Evolutionary conservation across 2,888 invertebrate genomes (phyloP).

Genomic region (Dynastes grantii): DNA sequence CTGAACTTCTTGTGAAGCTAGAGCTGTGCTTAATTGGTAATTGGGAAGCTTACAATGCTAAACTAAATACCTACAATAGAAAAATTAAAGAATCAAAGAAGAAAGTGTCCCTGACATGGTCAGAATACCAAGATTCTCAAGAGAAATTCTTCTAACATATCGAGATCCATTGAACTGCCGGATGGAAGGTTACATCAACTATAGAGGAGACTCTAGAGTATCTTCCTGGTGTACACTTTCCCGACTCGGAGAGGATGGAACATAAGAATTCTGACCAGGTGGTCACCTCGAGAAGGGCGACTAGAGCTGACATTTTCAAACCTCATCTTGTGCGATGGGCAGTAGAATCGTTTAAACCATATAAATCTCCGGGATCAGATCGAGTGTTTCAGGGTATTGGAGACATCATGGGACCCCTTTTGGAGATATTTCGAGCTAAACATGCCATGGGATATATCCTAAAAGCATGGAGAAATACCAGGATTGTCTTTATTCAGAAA

Average conservation of each 20-base stretch:
- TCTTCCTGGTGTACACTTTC: constrained; percentile 14
- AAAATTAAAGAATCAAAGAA: no score
- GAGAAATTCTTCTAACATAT: constrained; percentile 7
- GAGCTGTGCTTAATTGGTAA: no score
- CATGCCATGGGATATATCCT: constrained; percentile 47
- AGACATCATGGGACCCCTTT: neutral
- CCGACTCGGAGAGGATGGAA: neutral
- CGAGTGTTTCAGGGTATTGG: constrained; percentile 47
- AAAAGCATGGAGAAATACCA: neutral
- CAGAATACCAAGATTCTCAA: constrained; percentile 10
- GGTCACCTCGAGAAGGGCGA: neutral
- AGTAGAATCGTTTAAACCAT: constrained; percentile 40
- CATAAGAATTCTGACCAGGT: neutral
- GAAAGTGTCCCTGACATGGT: neutral
- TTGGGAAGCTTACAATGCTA: no score
- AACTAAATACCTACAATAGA: no score
- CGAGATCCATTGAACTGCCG: neutral
- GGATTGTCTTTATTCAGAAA: neutral
- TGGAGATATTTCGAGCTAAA: constrained; percentile 42
- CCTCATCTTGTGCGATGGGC: constrained; percentile 33
- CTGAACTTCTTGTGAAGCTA: no score
- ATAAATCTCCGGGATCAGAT: constrained; percentile 35
- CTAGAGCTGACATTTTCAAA: neutral
- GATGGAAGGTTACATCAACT: neutral
- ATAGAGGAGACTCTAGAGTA: constrained; percentile 18